phyloP scores from a whole-genome alignment of 2,113 vertebrate genomes.

The Pelvicachromis taeniatus region DNA sequence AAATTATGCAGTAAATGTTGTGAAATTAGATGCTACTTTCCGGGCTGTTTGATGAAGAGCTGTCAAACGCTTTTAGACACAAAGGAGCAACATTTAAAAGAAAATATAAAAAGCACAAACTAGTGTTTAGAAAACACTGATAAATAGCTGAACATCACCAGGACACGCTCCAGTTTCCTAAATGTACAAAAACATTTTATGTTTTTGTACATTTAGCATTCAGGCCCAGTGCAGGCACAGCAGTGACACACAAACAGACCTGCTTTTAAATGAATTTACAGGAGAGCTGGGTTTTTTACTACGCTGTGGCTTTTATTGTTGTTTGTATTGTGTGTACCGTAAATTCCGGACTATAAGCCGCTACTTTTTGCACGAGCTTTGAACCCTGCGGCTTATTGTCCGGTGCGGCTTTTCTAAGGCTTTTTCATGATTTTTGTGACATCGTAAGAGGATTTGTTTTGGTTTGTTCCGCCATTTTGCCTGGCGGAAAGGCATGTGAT shows the following conservation, averaged over 20 bases:
- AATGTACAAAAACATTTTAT: too few relatives aligned
- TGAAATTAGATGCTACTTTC: not conserved
- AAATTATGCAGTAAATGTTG: not conserved
- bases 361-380: too few relatives aligned
- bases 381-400: too few relatives aligned
- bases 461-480: too few relatives aligned
- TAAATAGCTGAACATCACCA: not conserved
- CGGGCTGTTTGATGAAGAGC: not conserved
- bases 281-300: not conserved
- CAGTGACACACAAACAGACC: fast-evolving
- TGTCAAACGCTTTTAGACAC: not conserved
- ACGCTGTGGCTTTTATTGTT: not conserved
- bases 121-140: not conserved
- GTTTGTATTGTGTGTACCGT: not conserved
- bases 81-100: not conserved
- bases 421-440: too few relatives aligned
- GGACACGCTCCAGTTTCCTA: not conserved
- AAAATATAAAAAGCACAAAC: not conserved
- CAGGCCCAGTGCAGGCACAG: not conserved
- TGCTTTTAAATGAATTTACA: fast-evolving
- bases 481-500: too few relatives aligned
- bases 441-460: too few relatives aligned
- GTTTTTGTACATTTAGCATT: not conserved
- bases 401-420: too few relatives aligned
- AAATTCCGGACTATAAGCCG: too few relatives aligned